Evolutionary conservation across 2,797 vertebrate species (phyloP).

Genomic region (Ptychadena robeensis): DNA sequence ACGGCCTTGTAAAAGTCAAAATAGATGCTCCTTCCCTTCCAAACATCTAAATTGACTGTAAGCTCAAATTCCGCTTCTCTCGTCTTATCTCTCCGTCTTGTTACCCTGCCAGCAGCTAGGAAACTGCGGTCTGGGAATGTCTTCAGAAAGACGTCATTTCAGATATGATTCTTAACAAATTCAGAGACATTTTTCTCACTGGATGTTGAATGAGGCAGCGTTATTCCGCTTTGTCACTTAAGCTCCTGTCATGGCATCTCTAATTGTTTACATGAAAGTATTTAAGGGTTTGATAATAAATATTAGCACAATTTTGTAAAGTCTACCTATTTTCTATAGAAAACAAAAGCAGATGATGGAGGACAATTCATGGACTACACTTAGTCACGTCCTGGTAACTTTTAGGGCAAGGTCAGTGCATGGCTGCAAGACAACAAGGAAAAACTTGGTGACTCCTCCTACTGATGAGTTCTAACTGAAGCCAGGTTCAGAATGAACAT

Average conservation of each 20-base stretch:
- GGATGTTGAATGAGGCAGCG: neutral
- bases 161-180: constrained; percentile 36
- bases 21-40: neutral
- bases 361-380: too few relatives aligned
- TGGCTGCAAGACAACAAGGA: too few relatives aligned
- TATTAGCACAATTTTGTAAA: too few relatives aligned
- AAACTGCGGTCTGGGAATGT: constrained; percentile 1
- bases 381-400: too few relatives aligned
- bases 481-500: too few relatives aligned
- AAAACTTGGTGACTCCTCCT: too few relatives aligned
- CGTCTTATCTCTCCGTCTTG: constrained; percentile 39
- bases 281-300: neutral
- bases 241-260: neutral
- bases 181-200: constrained; percentile 27
- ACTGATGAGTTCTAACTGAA: too few relatives aligned
- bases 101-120: constrained; percentile 32
- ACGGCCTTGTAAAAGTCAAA: constrained; percentile 10
- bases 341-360: too few relatives aligned
- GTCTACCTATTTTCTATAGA: neutral
- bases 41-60: constrained; percentile 46
- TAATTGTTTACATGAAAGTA: neutral
- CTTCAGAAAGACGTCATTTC: constrained; percentile 35
- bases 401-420: too few relatives aligned
- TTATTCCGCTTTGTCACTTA: neutral
- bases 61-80: neutral